Evolutionary conservation across 2,113 vertebrate genomes (phyloP).

Genomic region (Thomomys bottae): DNA sequence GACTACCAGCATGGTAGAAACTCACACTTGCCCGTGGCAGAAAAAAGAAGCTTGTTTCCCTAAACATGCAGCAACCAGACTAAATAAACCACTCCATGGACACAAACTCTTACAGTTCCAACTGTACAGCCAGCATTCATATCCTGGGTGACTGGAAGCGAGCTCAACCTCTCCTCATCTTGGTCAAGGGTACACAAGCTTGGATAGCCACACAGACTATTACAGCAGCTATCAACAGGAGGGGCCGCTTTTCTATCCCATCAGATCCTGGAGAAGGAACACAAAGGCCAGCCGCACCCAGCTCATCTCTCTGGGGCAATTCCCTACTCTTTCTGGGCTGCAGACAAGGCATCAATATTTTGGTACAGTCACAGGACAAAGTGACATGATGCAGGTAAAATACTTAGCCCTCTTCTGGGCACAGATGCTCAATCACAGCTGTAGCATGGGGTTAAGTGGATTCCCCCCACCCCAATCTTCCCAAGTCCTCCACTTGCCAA

Average conservation of each 20-base stretch:
- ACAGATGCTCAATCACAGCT: background rate
- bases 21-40: rapidly evolving
- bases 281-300: rapidly evolving
- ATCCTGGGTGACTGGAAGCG: rapidly evolving
- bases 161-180: background rate
- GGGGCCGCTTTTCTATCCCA: rapidly evolving
- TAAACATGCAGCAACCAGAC: background rate
- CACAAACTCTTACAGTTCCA: background rate
- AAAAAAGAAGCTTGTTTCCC: background rate
- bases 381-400: rapidly evolving
- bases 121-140: rapidly evolving
- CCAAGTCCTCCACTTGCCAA: background rate
- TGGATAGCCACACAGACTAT: too few species aligned
- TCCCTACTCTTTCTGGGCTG: background rate
- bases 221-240: rapidly evolving
- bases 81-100: background rate
- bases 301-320: rapidly evolving
- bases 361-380: rapidly evolving
- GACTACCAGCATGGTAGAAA: background rate
- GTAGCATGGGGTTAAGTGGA: rapidly evolving
- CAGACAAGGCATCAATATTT: background rate
- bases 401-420: too few species aligned
- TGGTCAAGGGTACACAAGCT: rapidly evolving
- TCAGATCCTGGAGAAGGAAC: rapidly evolving
- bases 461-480: background rate